phyloP scores from a whole-genome alignment of 2,888 invertebrate species.

The Tipula confusa region DNA sequence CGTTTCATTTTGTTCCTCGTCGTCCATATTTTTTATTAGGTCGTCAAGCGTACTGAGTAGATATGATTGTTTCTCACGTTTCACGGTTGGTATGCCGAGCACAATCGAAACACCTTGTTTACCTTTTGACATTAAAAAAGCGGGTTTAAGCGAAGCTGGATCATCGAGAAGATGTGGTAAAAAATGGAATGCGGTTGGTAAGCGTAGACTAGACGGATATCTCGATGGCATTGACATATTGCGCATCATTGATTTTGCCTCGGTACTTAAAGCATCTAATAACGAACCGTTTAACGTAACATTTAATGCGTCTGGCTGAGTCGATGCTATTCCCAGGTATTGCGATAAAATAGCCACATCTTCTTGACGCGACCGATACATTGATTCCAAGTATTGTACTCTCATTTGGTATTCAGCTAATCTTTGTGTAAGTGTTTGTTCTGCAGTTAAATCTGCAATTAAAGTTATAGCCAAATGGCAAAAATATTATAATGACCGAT shows the following conservation, averaged over 20 bases:
- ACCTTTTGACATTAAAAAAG: conserved; percentile 69
- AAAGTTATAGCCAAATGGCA: conserved; percentile 34
- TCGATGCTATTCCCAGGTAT: conserved; percentile 55
- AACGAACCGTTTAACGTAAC: conserved; percentile 38
- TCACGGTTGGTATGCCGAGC: conserved; percentile 81
- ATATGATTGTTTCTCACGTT: conserved; percentile 82
- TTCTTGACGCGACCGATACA: conserved; percentile 71
- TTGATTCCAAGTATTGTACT: conserved; percentile 71
- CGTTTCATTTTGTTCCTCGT: conserved; percentile 67
- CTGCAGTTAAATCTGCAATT: conserved; percentile 59
- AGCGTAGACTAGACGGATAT: conserved; percentile 55
- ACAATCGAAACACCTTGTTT: conserved; percentile 75
- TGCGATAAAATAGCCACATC: conserved; percentile 67
- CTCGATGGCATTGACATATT: conserved; percentile 53
- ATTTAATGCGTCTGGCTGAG: conserved; percentile 36
- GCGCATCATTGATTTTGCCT: conserved; percentile 48
- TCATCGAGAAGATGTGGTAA: conserved; percentile 81
- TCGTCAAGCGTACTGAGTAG: conserved; percentile 80
- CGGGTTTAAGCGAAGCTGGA: conserved; percentile 70
- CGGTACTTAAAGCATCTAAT: conserved; percentile 49
- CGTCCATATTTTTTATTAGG: conserved; percentile 72
- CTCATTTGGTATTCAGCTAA: conserved; percentile 74
- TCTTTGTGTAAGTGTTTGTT: conserved; percentile 62
- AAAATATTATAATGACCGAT: too few relatives aligned
- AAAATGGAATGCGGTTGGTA: conserved; percentile 79